Percentiles rank a stretch among this genome's conserved stretches.
These are phyloP conservation scores for Montipora foliosa DNA, from an alignment of 64 coral and sea anemone species.

Conservation along the genomic window DNA sequence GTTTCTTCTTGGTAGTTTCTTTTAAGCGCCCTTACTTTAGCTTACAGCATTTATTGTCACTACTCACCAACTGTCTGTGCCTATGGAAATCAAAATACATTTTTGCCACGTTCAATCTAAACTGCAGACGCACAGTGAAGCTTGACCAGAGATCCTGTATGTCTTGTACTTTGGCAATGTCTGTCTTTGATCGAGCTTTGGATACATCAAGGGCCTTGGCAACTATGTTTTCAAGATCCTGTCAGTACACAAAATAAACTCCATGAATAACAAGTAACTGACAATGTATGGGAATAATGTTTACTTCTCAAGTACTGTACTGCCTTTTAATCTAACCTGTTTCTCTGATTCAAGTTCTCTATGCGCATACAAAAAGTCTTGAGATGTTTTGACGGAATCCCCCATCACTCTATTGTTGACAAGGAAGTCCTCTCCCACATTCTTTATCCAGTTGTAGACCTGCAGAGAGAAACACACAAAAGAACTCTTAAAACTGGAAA, in stretches of 20 bases:
- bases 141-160: slow-evolving; percentile 71
- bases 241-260: neutral
- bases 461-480: neutral
- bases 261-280: too few relatives aligned
- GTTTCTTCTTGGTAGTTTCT: too few relatives aligned
- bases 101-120: slow-evolving; percentile 84
- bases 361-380: slow-evolving; percentile 66
- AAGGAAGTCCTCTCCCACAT: slow-evolving; percentile 69
- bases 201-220: slow-evolving; percentile 47
- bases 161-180: slow-evolving; percentile 75
- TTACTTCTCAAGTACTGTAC: too few relatives aligned
- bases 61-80: slow-evolving; percentile 84
- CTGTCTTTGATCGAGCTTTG: slow-evolving; percentile 67
- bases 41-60: neutral
- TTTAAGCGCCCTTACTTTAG: too few relatives aligned
- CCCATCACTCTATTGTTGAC: slow-evolving; percentile 70
- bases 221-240: slow-evolving; percentile 59
- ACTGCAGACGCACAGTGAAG: slow-evolving; percentile 66
- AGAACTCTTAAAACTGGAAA: too few relatives aligned
- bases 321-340: slow-evolving; percentile 17
- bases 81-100: slow-evolving; percentile 92
- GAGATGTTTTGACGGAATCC: slow-evolving; percentile 54
- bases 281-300: too few relatives aligned
- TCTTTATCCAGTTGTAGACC: slow-evolving; percentile 68
- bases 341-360: slow-evolving; percentile 65